These are phyloP conservation scores for Chrysaora quinquecirrha DNA, from an alignment of 30 jellyfish, hydroid and myxozoan genomes.

Conservation along the genomic window DNA sequence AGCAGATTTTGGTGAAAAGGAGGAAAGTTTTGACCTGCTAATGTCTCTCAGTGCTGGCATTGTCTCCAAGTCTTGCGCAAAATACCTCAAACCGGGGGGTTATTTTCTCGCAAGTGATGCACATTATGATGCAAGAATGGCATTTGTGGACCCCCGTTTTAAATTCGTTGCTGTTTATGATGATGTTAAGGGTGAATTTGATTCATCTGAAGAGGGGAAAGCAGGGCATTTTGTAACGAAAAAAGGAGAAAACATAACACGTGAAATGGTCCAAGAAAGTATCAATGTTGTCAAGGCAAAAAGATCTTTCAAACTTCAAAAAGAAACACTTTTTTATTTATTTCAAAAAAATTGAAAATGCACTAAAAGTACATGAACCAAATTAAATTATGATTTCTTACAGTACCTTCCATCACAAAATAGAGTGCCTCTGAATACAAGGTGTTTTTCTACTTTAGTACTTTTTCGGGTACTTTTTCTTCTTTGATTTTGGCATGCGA, in stretches of 20 bases:
- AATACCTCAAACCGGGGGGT: conserved; percentile 72
- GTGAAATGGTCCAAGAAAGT: conserved; percentile 84
- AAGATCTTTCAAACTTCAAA: conserved; percentile 81
- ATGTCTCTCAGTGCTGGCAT: conserved; percentile 87
- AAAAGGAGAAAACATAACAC: conserved; percentile 60
- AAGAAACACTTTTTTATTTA: conserved; percentile 80
- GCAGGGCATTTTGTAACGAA: conserved; percentile 65
- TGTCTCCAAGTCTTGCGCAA: conserved; percentile 72
- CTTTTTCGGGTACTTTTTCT: too few species aligned
- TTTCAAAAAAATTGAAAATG: conserved; percentile 68
- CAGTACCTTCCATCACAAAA: too few species aligned
- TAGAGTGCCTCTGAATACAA: too few species aligned
- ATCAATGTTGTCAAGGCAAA: conserved; percentile 80
- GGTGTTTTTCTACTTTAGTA: too few species aligned
- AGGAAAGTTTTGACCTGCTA: conserved; percentile 64
- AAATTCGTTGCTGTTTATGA: conserved; percentile 59
- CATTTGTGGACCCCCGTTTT: conserved; percentile 55
- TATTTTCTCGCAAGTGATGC: conserved; percentile 81
- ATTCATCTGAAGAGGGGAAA: conserved; percentile 23
- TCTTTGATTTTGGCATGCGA: too few species aligned
- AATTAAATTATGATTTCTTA: too few species aligned
- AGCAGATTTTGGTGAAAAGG: conserved; percentile 68
- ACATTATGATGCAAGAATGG: conserved; percentile 88
- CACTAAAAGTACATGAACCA: too few species aligned
- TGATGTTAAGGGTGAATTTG: conserved; percentile 33